phyloP scores from a whole-genome alignment of 2,113 vertebrate species.

The Raja brachyura region DNA sequence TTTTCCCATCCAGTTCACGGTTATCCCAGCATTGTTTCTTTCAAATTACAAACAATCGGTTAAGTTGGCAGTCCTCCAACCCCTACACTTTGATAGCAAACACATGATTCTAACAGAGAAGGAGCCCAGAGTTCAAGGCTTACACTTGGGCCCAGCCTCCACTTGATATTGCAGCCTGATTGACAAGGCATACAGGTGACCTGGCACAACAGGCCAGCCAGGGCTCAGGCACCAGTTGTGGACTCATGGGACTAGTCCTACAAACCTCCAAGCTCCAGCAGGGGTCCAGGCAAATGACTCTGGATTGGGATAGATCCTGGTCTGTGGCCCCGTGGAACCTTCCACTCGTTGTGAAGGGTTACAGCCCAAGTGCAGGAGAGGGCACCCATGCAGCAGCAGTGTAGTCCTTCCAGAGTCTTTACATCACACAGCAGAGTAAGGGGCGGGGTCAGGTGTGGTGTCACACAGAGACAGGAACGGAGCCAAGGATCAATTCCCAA shows the following conservation, averaged over 20 bases:
- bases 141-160: too few relatives aligned
- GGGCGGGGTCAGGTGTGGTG: not conserved
- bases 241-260: not conserved
- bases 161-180: too few relatives aligned
- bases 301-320: not conserved
- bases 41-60: too few relatives aligned
- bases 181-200: too few relatives aligned
- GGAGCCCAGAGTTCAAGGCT: too few relatives aligned
- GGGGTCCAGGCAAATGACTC: not conserved
- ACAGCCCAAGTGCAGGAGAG: not conserved
- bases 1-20: not conserved
- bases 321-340: not conserved
- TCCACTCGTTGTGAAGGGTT: not conserved
- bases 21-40: not conserved
- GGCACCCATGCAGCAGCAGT: not conserved
- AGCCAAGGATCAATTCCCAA: not conserved
- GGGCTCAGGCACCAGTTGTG: not conserved
- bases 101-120: too few relatives aligned
- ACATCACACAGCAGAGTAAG: not conserved
- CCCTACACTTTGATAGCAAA: too few relatives aligned
- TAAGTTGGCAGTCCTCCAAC: too few relatives aligned
- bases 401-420: not conserved
- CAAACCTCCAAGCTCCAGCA: not conserved
- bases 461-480: not conserved
- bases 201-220: too few relatives aligned